Base-by-base conservation (phyloP, 2,113 vertebrate species). In the Cromileptes altivelis region DNA sequence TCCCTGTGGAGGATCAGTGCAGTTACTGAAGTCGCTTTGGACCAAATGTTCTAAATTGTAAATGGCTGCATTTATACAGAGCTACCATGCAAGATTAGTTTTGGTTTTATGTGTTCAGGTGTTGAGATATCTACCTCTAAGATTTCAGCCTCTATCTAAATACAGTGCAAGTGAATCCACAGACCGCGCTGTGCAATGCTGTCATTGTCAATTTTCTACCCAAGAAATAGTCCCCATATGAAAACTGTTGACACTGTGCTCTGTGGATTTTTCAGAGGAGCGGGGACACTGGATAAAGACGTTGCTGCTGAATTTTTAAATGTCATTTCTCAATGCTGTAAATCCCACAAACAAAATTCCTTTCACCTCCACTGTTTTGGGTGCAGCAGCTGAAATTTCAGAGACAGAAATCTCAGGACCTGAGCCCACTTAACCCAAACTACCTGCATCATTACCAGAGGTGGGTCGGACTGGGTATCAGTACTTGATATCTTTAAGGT, bases 231-330 rank as follows among this genome's bases (percentile, higher is more conserved):
- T 11, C 62, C 25, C 52, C 17, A 6, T 4, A 17, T 37, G 50
- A 80, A 58, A 74, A 60, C 27, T 42, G 62, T 52, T 60, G 47
- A 60, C 33, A 21, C 25, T 19, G 33, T 21, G 62, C 25, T 73
- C 62, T n/a, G 62, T 62, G 61, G 45, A 49, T 45, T 72, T 25
- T 57, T 6, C 6, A 52, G 21, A 78, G 42, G 40, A 58, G 21
- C 18, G 13, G n/a, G 14, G 47, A 61, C 5, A 50, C 60, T 37
- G 72, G 27, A 63, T 42, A 76, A 4, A 23, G 8, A 30, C 33
- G 72, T 11, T 62, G 6, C 8, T 45, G n/a, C 25, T 19, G n/a
- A 65, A 70, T 60, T 50, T 61, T 40, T n/a, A 11, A 45, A 67
- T 67, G 62, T 57, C 17, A 75, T 53, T 53, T 42, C 12, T 70